A percentile compares a stretch with the other conserved stretches of the same genome.
These are phyloP conservation scores for Dascyllus trimaculatus DNA, from an alignment of 2,113 vertebrate genomes.

Conservation along the genomic window DNA sequence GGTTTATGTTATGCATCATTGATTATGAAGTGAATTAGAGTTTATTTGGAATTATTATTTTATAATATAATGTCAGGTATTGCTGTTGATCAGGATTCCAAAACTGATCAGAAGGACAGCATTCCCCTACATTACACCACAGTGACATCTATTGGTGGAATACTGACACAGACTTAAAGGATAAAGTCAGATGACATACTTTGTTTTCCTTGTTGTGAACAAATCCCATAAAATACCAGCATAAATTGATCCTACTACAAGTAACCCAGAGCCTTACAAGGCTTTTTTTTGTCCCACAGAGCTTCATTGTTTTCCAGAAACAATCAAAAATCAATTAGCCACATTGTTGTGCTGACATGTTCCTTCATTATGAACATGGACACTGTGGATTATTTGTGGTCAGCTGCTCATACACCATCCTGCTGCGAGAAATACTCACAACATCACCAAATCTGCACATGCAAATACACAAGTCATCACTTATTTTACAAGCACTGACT, in stretches of 20 bases:
- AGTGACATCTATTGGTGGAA: slow-evolving; percentile 71
- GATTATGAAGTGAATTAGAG: background rate
- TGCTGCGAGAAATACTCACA: background rate
- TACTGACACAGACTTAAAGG: background rate
- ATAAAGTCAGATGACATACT: background rate
- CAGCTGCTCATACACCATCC: no score
- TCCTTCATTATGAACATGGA: no score
- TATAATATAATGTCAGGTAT: background rate
- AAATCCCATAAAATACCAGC: background rate
- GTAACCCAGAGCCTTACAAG: background rate
- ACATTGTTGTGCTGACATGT: no score
- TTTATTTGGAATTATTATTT: background rate
- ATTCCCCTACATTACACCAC: slow-evolving; percentile 41
- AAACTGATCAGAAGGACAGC: background rate
- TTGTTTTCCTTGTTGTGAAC: background rate
- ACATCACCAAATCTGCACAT: background rate
- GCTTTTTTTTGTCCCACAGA: background rate
- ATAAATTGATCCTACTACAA: no score
- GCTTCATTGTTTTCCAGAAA: background rate
- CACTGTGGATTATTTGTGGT: no score
- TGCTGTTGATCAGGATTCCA: no score
- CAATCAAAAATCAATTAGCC: slow-evolving; percentile 1
- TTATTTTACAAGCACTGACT: no score
- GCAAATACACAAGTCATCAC: background rate
- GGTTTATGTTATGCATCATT: background rate